Percentiles rank a stretch among this genome's conserved stretches.
Conservation (phyloP, 2,888 invertebrate genomes). For the Catocala fraxini region DNA sequence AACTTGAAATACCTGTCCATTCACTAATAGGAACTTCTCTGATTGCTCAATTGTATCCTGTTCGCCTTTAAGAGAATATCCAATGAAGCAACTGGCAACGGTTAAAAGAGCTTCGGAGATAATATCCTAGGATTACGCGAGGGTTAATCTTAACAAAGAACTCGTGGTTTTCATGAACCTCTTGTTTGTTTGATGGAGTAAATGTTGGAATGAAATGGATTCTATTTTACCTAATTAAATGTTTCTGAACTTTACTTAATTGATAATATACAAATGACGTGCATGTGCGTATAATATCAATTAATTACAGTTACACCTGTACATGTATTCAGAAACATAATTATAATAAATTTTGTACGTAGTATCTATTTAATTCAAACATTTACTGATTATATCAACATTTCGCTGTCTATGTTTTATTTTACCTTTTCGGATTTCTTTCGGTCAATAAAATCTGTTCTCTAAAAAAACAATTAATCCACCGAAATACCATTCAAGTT, state of each 20-base stretch:
- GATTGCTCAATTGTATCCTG: constrained; percentile 36
- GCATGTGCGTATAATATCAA: too few relatives aligned
- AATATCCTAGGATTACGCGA: constrained; percentile 37
- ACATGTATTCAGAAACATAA: too few relatives aligned
- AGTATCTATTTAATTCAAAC: too few relatives aligned
- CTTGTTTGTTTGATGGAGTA: constrained; percentile 22
- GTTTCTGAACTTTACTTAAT: too few relatives aligned
- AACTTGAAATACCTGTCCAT: constrained; percentile 2
- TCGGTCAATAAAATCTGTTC: too few relatives aligned
- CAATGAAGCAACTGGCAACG: constrained; percentile 23
- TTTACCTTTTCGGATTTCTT: too few relatives aligned
- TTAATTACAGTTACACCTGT: too few relatives aligned
- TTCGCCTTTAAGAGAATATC: constrained; percentile 31
- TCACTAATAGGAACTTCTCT: constrained; percentile 7
- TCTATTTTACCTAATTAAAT: too few relatives aligned
- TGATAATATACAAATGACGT: too few relatives aligned
- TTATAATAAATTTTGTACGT: too few relatives aligned
- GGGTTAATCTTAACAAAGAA: constrained; percentile 39
- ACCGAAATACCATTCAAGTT: not conserved
- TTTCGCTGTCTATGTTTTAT: too few relatives aligned
- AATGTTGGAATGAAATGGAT: not conserved
- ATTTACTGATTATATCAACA: too few relatives aligned
- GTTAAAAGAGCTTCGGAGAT: constrained; percentile 34
- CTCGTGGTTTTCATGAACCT: constrained; percentile 28
- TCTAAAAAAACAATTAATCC: constrained; percentile 9